Evolutionary conservation across 2,888 invertebrate genomes (phyloP).

Genomic region (Plagodis pulveraria): DNA sequence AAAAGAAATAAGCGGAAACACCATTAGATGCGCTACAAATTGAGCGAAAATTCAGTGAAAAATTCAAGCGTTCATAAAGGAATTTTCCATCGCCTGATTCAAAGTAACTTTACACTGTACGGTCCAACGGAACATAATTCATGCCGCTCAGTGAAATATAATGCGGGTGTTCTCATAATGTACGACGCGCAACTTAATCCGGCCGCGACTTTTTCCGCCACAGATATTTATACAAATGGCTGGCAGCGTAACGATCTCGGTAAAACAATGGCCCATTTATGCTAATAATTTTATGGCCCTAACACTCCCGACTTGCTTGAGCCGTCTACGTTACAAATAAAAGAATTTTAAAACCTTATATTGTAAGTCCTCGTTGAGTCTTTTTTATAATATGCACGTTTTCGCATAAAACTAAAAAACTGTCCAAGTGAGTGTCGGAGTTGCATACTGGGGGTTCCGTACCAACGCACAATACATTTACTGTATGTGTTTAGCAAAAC

Average conservation of each 20-base stretch:
- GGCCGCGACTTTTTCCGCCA: conserved; percentile 68
- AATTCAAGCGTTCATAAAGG: conserved; percentile 44
- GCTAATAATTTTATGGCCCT: conserved; percentile 41
- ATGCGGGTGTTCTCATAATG: conserved; percentile 79
- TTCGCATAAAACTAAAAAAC: no score
- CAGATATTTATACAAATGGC: conserved; percentile 67
- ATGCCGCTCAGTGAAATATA: conserved; percentile 77
- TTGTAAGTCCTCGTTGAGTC: conserved; percentile 1
- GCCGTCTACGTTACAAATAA: conserved; percentile 37
- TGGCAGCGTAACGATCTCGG: conserved; percentile 52
- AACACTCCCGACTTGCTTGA: conserved; percentile 37
- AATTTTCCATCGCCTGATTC: conserved; percentile 64
- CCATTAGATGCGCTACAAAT: conserved; percentile 22
- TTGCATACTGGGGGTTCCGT: no score
- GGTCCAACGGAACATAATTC: conserved; percentile 72
- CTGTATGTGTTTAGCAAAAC: no score
- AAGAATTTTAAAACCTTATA: conserved; percentile 23
- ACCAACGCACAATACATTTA: no score
- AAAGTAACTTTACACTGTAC: conserved; percentile 68
- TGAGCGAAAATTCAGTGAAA: conserved; percentile 32
- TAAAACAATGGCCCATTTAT: conserved; percentile 48
- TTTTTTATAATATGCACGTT: no score
- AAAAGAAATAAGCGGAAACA: conserved; percentile 23
- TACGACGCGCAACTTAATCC: conserved; percentile 79
- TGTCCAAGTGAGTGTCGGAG: no score